Percentiles rank a stretch among this genome's conserved stretches.
Conservation (phyloP, 2,797 vertebrate genomes). For the Catostomus latipinnis region DNA sequence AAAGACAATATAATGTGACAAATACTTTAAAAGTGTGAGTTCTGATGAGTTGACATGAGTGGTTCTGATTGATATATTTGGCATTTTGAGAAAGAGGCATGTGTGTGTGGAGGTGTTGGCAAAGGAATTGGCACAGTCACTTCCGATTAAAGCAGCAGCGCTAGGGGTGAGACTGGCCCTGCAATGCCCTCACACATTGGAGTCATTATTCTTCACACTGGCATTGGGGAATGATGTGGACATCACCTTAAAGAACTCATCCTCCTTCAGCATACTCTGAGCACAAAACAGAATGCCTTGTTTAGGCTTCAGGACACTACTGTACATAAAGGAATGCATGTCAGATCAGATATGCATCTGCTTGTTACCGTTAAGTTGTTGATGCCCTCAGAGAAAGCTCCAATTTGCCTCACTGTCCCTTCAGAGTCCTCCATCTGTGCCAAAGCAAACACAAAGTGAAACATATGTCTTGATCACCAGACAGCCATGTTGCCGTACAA, state of each 20-base stretch:
- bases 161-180: slow-evolving; percentile 44
- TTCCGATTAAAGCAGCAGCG: slow-evolving; percentile 71
- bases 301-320: background rate
- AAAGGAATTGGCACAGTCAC: slow-evolving; percentile 62
- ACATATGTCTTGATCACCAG: too few relatives aligned
- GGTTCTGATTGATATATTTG: slow-evolving; percentile 26
- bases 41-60: background rate
- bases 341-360: background rate
- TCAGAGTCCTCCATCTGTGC: slow-evolving; percentile 98
- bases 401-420: slow-evolving; percentile 97
- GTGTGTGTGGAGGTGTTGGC: slow-evolving; percentile 52
- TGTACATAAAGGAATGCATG: background rate
- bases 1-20: slow-evolving; percentile 15
- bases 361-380: slow-evolving; percentile 94
- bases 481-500: too few relatives aligned
- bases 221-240: slow-evolving; percentile 84
- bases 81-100: slow-evolving; percentile 46
- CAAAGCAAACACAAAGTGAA: slow-evolving; percentile 9
- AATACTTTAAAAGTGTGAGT: slow-evolving; percentile 26
- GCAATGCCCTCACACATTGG: slow-evolving; percentile 82
- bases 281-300: slow-evolving; percentile 7
- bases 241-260: slow-evolving; percentile 92
- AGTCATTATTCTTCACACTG: slow-evolving; percentile 92
- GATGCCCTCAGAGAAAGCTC: slow-evolving; percentile 96
- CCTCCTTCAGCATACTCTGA: slow-evolving; percentile 98